Evolutionary conservation across 2,888 invertebrate species (phyloP).

Genomic region (Lasioglossum villosulum): DNA sequence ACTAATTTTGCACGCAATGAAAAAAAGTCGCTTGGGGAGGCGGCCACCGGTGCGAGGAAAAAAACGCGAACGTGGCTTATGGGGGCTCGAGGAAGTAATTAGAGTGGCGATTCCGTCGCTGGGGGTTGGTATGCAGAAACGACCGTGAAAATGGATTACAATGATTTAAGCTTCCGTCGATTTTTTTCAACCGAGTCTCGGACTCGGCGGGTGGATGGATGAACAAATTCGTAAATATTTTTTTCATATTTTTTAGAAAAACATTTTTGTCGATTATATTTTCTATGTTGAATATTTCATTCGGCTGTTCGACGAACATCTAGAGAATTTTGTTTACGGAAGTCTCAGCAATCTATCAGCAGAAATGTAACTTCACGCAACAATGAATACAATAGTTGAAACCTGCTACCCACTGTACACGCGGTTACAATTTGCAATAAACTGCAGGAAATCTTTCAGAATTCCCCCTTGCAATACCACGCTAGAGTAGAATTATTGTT

Average conservation of each 20-base stretch:
- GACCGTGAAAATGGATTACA: conserved; percentile 74
- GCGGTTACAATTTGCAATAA: not conserved
- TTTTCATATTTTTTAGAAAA: not conserved
- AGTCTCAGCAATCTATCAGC: not conserved
- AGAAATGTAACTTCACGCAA: conserved; percentile 3
- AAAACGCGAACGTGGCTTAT: conserved; percentile 25
- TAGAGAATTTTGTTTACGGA: not conserved
- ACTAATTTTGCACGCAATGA: conserved; percentile 77
- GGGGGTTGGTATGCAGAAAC: conserved; percentile 31
- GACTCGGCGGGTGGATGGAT: not conserved
- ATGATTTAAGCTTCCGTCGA: not conserved
- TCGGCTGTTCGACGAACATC: not conserved
- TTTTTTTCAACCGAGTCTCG: not conserved
- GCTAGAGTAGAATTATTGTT: not conserved
- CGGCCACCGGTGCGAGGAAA: not conserved
- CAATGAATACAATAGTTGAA: conserved; percentile 48
- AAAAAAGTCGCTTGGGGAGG: conserved; percentile 59
- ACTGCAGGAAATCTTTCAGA: not conserved
- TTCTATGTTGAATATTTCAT: not conserved
- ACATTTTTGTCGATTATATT: not conserved
- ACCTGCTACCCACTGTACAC: not conserved
- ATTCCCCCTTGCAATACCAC: not conserved
- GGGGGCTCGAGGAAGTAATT: conserved; percentile 53
- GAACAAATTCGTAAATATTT: not conserved
- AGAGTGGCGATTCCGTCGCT: conserved; percentile 40